Percentiles rank a stretch among this genome's conserved stretches.
Evolutionary conservation across 2,113 vertebrate species (phyloP).

Genomic region (Anhinga rufa): DNA sequence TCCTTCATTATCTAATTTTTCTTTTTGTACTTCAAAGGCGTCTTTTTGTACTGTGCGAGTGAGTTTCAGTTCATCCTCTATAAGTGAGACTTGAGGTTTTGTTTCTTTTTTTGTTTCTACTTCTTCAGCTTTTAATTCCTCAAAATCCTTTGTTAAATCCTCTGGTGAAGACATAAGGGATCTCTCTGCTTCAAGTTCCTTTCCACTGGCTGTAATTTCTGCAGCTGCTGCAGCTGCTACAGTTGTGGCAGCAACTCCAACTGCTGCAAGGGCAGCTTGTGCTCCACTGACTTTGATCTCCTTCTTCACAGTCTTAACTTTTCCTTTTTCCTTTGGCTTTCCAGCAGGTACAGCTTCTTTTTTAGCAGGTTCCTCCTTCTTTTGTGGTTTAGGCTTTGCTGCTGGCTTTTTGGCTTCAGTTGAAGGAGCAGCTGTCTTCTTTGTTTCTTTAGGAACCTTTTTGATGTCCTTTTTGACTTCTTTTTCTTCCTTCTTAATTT

Average conservation of each 20-base stretch:
- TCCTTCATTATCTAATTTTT: conserved; percentile 77
- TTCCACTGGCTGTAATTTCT: conserved; percentile 31
- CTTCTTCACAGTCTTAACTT: conserved; percentile 82
- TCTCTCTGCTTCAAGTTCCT: conserved; percentile 80
- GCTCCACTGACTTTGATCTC: conserved; percentile 72
- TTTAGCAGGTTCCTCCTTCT: conserved; percentile 81
- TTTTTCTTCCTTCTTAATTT: conserved; percentile 87
- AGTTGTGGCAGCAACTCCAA: neutral
- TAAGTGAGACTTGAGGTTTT: conserved; percentile 65
- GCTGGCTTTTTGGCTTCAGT: conserved; percentile 78
- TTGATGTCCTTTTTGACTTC: conserved; percentile 84
- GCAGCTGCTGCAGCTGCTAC: conserved; percentile 22
- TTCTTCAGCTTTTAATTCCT: conserved; percentile 87
- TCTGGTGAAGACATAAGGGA: conserved; percentile 94
- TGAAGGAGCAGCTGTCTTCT: conserved; percentile 72
- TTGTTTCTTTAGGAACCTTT: conserved; percentile 81
- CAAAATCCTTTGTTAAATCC: conserved; percentile 95
- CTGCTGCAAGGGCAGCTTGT: conserved; percentile 49
- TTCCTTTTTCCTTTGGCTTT: conserved; percentile 88
- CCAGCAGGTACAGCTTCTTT: conserved; percentile 74
- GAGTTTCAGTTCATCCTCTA: conserved; percentile 67
- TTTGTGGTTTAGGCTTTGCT: conserved; percentile 85
- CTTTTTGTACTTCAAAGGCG: conserved; percentile 76
- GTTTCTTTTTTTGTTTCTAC: conserved; percentile 71
- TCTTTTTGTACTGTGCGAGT: conserved; percentile 68